phyloP scores from a whole-genome alignment of 2,113 vertebrate species.

The Phylloscopus trochilus region DNA sequence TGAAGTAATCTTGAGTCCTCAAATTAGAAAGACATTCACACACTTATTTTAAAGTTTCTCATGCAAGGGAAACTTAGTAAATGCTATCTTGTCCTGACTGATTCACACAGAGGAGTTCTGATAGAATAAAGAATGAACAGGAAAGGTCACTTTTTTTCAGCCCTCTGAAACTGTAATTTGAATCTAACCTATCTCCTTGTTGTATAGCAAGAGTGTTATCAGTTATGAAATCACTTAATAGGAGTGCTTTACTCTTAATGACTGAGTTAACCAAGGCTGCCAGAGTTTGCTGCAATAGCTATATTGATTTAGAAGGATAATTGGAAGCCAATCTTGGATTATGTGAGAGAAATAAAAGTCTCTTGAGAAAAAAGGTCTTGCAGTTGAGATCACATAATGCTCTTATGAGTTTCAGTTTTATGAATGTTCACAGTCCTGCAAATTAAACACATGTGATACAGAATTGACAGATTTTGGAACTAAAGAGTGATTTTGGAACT shows the following conservation, averaged over 20 bases:
- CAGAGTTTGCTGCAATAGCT: background rate
- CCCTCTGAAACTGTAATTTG: background rate
- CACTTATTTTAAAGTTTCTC: background rate
- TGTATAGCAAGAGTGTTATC: background rate
- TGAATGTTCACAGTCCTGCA: background rate
- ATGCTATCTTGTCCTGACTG: background rate
- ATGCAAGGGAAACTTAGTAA: background rate
- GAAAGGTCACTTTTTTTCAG: background rate
- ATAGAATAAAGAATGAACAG: background rate
- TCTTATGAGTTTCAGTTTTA: background rate
- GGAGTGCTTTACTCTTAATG: background rate
- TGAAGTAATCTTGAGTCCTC: background rate
- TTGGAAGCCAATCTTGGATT: background rate
- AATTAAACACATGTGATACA: background rate
- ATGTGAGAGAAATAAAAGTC: background rate
- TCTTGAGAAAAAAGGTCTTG: background rate
- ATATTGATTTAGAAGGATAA: constrained; percentile 31
- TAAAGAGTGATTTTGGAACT: background rate
- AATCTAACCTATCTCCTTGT: background rate
- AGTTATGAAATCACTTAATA: constrained; percentile 31
- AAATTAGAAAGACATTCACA: background rate
- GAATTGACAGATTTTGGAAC: background rate
- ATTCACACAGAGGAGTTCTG: background rate
- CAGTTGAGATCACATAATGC: background rate
- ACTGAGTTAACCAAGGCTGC: background rate